A percentile compares a stretch with the other conserved stretches of the same genome.
These are phyloP conservation scores for Euleptes europaea DNA, from an alignment of 2,113 vertebrate genomes.

Conservation along the genomic window DNA sequence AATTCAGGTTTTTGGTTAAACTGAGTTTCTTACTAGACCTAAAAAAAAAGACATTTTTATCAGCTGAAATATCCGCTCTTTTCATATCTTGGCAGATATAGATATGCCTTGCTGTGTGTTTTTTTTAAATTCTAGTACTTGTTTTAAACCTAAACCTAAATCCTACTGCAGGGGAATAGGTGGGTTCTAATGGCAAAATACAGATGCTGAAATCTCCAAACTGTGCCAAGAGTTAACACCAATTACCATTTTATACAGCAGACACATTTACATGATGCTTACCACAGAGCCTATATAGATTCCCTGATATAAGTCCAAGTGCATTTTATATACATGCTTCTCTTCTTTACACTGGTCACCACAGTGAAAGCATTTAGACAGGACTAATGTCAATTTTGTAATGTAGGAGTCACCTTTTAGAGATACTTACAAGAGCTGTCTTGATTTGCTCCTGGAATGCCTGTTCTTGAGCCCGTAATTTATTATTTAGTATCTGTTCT, in stretches of 20 bases:
- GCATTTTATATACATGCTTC: neutral
- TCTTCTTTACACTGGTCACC: neutral
- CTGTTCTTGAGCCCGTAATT: constrained; percentile 67
- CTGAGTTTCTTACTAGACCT: neutral
- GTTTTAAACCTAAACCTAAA: too few relatives aligned
- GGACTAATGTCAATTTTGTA: neutral
- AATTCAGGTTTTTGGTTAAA: neutral
- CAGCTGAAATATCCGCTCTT: neutral
- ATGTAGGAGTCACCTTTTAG: neutral
- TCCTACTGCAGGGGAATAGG: too few relatives aligned
- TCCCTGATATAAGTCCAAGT: neutral
- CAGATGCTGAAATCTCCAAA: neutral
- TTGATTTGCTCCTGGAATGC: constrained; percentile 78
- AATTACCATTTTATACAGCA: neutral
- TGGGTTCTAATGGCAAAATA: neutral
- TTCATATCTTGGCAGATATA: too few relatives aligned
- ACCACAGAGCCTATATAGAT: too few relatives aligned
- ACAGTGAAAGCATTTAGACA: neutral
- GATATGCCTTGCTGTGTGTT: too few relatives aligned
- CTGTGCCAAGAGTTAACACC: neutral
- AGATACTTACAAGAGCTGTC: constrained; percentile 80
- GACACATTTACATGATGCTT: neutral
- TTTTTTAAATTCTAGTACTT: too few relatives aligned
- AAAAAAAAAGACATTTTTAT: neutral
- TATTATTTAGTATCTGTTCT: constrained; percentile 80